These are phyloP conservation scores for Trypoxylus dichotomus DNA, from an alignment of 1,140 invertebrate species.

Conservation along the genomic window DNA sequence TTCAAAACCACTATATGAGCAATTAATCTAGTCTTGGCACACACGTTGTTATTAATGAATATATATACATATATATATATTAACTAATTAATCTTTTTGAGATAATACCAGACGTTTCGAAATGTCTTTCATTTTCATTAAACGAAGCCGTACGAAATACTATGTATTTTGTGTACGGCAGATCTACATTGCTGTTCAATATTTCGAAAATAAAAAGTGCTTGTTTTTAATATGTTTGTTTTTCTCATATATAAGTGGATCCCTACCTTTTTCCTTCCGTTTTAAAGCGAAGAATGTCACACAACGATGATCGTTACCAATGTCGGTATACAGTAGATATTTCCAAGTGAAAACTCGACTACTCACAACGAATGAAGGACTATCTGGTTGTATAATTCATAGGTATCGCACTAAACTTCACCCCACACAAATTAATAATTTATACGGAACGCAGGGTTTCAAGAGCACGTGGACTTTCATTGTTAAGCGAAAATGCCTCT, in stretches of 20 bases:
- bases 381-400: too few species aligned
- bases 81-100: background rate
- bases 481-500: too few species aligned
- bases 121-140: conserved; percentile 12
- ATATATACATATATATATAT: too few species aligned
- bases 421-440: too few species aligned
- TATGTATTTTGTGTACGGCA: conserved; percentile 16
- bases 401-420: too few species aligned
- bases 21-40: conserved; percentile 31
- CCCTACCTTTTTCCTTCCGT: background rate
- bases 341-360: too few species aligned
- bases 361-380: too few species aligned
- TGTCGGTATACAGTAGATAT: too few species aligned
- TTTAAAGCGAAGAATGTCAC: background rate
- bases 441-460: too few species aligned
- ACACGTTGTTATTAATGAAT: background rate
- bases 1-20: conserved; percentile 21
- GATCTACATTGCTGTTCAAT: conserved; percentile 22
- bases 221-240: background rate
- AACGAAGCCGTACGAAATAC: conserved; percentile 3
- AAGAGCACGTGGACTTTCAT: too few species aligned
- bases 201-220: conserved; percentile 25
- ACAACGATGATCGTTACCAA: background rate
- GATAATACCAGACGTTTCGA: background rate
- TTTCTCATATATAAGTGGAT: background rate